A percentile compares a stretch with the other conserved stretches of the same genome.
Evolutionary conservation across 1,140 invertebrate species (phyloP).

Genomic region (Drosophila nannoptera): DNA sequence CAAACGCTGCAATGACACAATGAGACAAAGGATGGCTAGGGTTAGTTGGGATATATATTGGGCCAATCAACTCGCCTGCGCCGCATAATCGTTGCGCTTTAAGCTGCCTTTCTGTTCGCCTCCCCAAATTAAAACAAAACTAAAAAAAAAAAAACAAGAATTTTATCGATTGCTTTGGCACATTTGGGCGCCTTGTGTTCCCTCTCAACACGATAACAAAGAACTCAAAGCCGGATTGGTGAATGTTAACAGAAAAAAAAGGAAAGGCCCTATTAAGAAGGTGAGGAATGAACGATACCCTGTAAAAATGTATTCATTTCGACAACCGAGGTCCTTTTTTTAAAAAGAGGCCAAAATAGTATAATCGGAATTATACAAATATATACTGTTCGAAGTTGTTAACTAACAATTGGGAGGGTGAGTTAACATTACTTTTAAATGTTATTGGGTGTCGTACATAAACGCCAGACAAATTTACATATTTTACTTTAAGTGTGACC

Average conservation of each 20-base stretch:
- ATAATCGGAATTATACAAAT: too few relatives aligned
- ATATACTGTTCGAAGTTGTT: too few relatives aligned
- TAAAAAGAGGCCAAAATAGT: too few relatives aligned
- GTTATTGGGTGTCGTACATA: too few relatives aligned
- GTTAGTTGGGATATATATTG: conserved; percentile 38
- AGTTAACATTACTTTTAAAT: too few relatives aligned
- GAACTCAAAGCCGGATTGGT: conserved; percentile 31
- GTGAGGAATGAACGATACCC: conserved; percentile 13
- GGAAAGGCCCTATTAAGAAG: too few relatives aligned
- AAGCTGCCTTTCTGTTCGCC: conserved; percentile 6
- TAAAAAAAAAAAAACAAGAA: conserved; percentile 37
- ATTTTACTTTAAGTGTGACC: too few relatives aligned
- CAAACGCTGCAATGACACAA: conserved; percentile 26
- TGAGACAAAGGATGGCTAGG: not conserved
- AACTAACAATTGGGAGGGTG: too few relatives aligned
- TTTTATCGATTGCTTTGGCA: conserved; percentile 73
- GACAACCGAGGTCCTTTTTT: too few relatives aligned
- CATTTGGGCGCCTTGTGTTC: conserved; percentile 37
- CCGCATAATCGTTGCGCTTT: conserved; percentile 47
- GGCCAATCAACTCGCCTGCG: conserved; percentile 55
- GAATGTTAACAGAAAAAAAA: not conserved
- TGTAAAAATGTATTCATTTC: not conserved
- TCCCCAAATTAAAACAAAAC: conserved; percentile 28
- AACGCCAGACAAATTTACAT: too few relatives aligned
- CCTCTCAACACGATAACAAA: conserved; percentile 23